Base-by-base conservation (phyloP, 2,888 invertebrate species). In the Villa cingulata region DNA sequence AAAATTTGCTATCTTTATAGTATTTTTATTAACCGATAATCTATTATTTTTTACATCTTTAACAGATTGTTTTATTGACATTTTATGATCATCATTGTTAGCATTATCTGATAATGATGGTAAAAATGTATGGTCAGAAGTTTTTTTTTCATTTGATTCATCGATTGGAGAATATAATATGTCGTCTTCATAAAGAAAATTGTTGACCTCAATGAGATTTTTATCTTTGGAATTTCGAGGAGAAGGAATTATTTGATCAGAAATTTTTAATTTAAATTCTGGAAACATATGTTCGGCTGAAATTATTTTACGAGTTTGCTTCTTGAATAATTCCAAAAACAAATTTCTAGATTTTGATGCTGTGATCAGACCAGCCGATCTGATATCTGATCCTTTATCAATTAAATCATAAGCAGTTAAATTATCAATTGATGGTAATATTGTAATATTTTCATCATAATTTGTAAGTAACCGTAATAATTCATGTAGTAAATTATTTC, bases 361-460 rank as follows among this genome's bases (percentile, higher is more conserved):
- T 54, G 82, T 80, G n/a, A n/a, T 23, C 4, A 23, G 7, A 32
- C 29, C 29, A 32, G 12, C 29, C 7, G 23, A 6, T 23, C 23
- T n/a, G 61, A 80, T 80, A 14, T 82, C 82, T 53, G 75, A 74
- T 23, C 23, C n/a, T 43, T 72, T 68, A 55, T 83, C 82, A 19
- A 78, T 67, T 37, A 72, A 72, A 1, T 60, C 60, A 2, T 61
- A 58, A 23, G 66, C 58, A 2, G 70, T 59, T 17, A 61, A 60
- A 36, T 57, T 48, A n/a, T n/a, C n/a, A n/a, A n/a, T n/a, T 0
- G 65, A 63, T 40, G 76, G 72, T 2, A 62, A 58, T 1, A 56
- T 53, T 1, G 55, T 2, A 55, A 58, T 37, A 54, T 52, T 50
- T 37, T 60, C 57, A 10, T 59, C 57, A 32, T 62, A 62, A 16